These are phyloP conservation scores for Oikopleura vanhoeffeni DNA, from an alignment of 23 tunicate species.

Conservation along the genomic window DNA sequence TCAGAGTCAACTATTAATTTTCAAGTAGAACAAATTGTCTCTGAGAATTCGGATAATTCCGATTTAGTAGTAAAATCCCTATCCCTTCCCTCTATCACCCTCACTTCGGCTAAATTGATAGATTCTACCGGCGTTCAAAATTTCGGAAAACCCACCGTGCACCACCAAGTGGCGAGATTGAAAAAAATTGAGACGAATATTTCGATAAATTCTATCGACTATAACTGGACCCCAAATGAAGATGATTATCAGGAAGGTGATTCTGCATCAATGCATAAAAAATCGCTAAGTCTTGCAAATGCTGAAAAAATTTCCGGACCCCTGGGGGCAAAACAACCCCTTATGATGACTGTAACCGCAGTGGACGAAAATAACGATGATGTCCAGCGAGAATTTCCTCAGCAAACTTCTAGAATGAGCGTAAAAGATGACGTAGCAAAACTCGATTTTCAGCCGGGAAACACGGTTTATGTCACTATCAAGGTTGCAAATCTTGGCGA, in stretches of 20 bases:
- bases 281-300: not conserved
- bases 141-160: not conserved
- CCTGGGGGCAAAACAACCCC: not conserved
- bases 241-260: no score
- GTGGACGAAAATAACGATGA: not conserved
- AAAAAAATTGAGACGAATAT: not conserved
- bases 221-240: not conserved
- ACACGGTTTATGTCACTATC: not conserved
- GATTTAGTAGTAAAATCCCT: constrained; percentile 11
- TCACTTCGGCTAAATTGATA: not conserved
- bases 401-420: not conserved
- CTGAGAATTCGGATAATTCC: not conserved
- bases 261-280: not conserved
- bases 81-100: not conserved
- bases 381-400: not conserved
- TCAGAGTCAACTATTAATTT: not conserved
- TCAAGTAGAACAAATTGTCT: not conserved
- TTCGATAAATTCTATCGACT: not conserved
- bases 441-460: constrained; percentile 1
- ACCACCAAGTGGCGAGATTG: not conserved
- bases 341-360: not conserved
- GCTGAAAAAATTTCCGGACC: not conserved
- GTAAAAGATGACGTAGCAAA: not conserved
- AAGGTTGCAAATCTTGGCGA: not conserved
- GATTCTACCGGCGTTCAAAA: not conserved